Evolutionary conservation across 2,113 vertebrate genomes (phyloP), one percentile per base, ranked within the genome.

Genomic region (Polypterus senegalus): DNA sequence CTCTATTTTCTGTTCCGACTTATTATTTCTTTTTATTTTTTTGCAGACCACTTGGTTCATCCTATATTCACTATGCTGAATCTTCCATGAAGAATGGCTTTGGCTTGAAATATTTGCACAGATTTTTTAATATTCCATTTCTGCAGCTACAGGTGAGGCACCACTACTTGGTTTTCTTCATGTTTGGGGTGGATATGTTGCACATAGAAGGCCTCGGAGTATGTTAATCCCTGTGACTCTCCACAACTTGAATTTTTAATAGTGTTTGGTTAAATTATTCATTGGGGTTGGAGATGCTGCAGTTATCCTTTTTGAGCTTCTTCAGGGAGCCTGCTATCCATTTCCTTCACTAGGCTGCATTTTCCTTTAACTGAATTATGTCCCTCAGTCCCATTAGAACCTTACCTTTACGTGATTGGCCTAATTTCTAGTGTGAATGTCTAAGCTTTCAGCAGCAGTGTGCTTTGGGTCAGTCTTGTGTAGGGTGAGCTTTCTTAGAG

Each of bases 41-140:
- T 9, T 55, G 54, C 83, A 99, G 96, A 67, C 92, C 92, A 5
- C 89, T 89, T 0, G 95, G 96, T 46, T 84, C 94, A 3, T 99
- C 96, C 1, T 99, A 97, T 66, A 92, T 98, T 72, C 94, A 91
- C 66, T 99, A 98, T 1, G 96, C 95, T 4, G 96, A 99, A 75
- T 93, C 96, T 65, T 99, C 96, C 61, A 98, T 99, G 95, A 97
- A 88, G 84, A 98, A 99, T 51, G 94, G 96, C 47, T 99, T 99
- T 54, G 96, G 96, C 58, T 76, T 99, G 59, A 98, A 98, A 75
- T 97, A 97, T 66, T 81, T 99, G 49, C 96, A 99, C 74, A 86
- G 92, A 63, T 99, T 99, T 79, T 97, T 99, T 85, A 99, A 99
- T 73, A 97, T 99, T 69, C 96, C 96, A 3, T 99, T 99, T 73